Percentiles rank a stretch among this genome's conserved stretches.
phyloP scores from a whole-genome alignment of 2,888 invertebrate species.

The Nemapogon koenigi region DNA sequence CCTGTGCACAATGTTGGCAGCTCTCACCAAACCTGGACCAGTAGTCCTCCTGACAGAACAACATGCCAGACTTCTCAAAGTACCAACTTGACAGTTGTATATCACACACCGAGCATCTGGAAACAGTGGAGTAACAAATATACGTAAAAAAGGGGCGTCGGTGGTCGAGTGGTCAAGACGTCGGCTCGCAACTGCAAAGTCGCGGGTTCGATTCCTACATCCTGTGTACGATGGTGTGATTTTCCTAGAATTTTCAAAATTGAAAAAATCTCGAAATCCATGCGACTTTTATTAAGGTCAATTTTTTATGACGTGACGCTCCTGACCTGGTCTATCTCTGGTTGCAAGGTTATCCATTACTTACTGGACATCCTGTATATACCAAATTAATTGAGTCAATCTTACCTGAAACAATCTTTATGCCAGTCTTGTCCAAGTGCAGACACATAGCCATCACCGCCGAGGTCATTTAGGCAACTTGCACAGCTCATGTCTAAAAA shows the following conservation, averaged over 20 bases:
- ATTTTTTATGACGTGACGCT: too few relatives aligned
- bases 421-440: conserved; percentile 89
- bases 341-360: too few relatives aligned
- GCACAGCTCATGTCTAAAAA: conserved; percentile 65
- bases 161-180: too few relatives aligned
- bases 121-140: neutral
- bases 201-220: too few relatives aligned
- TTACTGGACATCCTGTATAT: too few relatives aligned
- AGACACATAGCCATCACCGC: conserved; percentile 79
- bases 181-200: too few relatives aligned
- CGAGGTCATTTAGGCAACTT: conserved; percentile 76
- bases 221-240: too few relatives aligned
- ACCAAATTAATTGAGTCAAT: conserved; percentile 7
- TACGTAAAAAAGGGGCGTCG: too few relatives aligned
- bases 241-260: too few relatives aligned
- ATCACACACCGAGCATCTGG: conserved; percentile 89
- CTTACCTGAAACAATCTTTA: conserved; percentile 84
- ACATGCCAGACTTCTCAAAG: conserved; percentile 88
- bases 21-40: conserved; percentile 87
- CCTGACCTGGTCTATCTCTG: too few relatives aligned
- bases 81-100: conserved; percentile 88
- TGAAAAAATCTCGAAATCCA: too few relatives aligned
- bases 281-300: too few relatives aligned
- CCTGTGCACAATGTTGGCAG: conserved; percentile 87
- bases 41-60: conserved; percentile 90